Percentiles rank a stretch among this genome's conserved stretches.
Conservation (phyloP, 2,113 vertebrate species). For the Limnothrissa miodon region DNA sequence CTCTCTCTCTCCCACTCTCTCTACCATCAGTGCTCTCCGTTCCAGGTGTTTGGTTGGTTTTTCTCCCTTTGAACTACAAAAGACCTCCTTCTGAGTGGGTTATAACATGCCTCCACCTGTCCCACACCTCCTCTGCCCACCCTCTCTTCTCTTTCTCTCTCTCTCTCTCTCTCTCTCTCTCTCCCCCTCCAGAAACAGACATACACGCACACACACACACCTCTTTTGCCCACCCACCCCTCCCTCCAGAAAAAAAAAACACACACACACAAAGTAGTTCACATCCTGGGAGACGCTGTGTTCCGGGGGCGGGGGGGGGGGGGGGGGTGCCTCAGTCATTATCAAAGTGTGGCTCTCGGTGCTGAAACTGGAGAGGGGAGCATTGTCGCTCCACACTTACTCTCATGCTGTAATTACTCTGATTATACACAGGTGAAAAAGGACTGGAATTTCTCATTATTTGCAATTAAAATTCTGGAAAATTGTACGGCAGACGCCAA, state of each 20-base stretch:
- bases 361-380: conserved; percentile 26
- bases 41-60: conserved; percentile 62
- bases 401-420: conserved; percentile 35
- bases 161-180: conserved; percentile 18
- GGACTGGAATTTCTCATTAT: conserved; percentile 35
- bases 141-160: conserved; percentile 45
- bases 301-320: conserved; percentile 9
- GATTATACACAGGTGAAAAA: conserved; percentile 26
- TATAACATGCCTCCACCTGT: conserved; percentile 56
- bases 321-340: conserved; percentile 28
- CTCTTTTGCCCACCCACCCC: no score
- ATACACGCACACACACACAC: no score
- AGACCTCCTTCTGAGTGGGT: conserved; percentile 58
- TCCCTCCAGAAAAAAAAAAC: no score
- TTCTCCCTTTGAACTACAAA: conserved; percentile 68
- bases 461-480: conserved; percentile 34
- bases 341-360: conserved; percentile 25
- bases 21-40: conserved; percentile 46
- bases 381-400: conserved; percentile 27
- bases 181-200: no score
- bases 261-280: conserved; percentile 18
- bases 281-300: conserved; percentile 23
- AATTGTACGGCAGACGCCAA: conserved; percentile 11
- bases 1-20: conserved; percentile 18
- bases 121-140: conserved; percentile 39